Evolutionary conservation across 2,797 vertebrate species (phyloP), one percentile per base, ranked within the genome.

Genomic region (Anguilla anguilla): DNA sequence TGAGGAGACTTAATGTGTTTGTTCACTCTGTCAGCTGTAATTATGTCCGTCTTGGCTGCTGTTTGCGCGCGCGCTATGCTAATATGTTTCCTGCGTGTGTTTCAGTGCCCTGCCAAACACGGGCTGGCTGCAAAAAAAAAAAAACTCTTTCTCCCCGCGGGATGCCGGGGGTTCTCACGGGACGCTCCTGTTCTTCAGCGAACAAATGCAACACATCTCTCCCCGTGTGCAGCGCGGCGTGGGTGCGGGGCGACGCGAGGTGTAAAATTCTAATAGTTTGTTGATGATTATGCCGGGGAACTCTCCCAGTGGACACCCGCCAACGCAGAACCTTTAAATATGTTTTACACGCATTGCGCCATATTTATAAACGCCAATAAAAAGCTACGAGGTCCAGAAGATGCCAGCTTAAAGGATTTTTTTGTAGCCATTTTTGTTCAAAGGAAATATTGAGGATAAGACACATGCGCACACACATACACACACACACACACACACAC

Each of bases 1-100:
- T 94, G 93, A 92, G 87, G 92, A 93, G 94, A 95, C 95, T 95
- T 95, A 94, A 95, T 93, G 94, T 94, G 95, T 95, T 96, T 95
- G 95, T 96, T 96, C 94, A 96, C 95, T 95, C 94, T 95, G 96
- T 96, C 95, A 95, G 95, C 95, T 96, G 93, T 94, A 95, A 95
- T 96, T 94, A 95, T 90, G 92, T 94, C 93, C 94, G 92, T 93
- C 94, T 95, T 94, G 94, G 93, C 92, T 87, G 90, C 82, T 86
- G 89, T 91, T 89, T 89, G 91, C 87, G 90, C 88, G 90, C 86
- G 85, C 91, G 94, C 94, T 94, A 95, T 96, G 93, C 94, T 94
- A 95, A 95, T 94, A 90, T 88, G 39, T 90, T 91, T 93, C 93
- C 92, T 93, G 90, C 92, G 92, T 93, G 94, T 94, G 92, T 86